A percentile compares a stretch with the other conserved stretches of the same genome.
Conservation (phyloP, 2,888 invertebrate genomes). For the Pachymerium ferrugineum region DNA sequence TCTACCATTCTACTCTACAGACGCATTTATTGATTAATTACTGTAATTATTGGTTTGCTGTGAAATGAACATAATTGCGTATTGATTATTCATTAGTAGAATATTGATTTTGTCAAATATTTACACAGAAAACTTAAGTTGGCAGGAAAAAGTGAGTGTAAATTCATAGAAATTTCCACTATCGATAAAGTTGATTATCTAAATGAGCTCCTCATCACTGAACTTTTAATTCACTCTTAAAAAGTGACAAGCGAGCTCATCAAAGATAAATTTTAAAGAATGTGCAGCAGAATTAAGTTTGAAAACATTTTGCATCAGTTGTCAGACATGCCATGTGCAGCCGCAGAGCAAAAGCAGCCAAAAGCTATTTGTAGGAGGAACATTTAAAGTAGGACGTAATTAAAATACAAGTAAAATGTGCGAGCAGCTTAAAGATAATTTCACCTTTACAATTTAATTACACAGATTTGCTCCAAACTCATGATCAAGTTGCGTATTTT, state of each 20-base stretch:
- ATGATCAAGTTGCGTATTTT: not conserved
- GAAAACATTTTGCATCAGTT: not conserved
- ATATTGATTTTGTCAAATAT: too few relatives aligned
- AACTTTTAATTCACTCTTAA: not conserved
- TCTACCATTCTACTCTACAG: too few relatives aligned
- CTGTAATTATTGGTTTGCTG: too few relatives aligned
- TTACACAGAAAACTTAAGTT: too few relatives aligned
- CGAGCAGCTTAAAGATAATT: not conserved
- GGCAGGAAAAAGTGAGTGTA: too few relatives aligned
- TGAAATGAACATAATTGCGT: too few relatives aligned
- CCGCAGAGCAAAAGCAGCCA: not conserved
- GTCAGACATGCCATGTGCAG: not conserved
- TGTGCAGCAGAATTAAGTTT: not conserved
- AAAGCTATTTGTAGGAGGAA: not conserved
- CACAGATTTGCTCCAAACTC: not conserved
- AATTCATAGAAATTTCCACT: too few relatives aligned
- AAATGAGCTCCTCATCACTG: too few relatives aligned
- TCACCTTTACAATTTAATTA: not conserved
- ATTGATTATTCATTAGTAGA: too few relatives aligned
- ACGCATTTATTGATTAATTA: too few relatives aligned
- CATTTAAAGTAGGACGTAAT: not conserved
- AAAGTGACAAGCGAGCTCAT: not conserved
- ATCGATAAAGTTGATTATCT: too few relatives aligned
- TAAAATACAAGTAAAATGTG: not conserved
- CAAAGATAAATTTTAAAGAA: not conserved